Conservation (phyloP, 2,797 vertebrate species). For the Macropus fuliginosus region DNA sequence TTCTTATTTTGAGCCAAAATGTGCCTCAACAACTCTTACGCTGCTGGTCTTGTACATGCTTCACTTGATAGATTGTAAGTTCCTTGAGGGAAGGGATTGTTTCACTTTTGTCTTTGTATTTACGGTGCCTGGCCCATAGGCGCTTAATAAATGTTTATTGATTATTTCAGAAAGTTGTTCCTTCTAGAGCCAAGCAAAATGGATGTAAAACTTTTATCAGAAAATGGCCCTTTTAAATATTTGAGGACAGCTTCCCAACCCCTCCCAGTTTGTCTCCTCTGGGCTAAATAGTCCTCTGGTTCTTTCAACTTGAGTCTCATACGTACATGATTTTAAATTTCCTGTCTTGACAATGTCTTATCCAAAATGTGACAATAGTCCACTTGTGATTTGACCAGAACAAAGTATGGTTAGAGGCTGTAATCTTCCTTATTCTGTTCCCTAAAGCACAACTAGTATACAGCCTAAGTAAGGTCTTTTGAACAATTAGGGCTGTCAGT, state of each 20-base stretch:
- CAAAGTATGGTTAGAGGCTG: neutral
- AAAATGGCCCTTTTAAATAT: neutral
- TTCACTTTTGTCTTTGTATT: neutral
- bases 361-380: neutral
- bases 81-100: neutral
- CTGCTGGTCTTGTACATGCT: neutral
- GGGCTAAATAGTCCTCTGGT: neutral
- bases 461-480: neutral
- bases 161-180: neutral
- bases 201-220: neutral
- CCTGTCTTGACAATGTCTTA: neutral
- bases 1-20: neutral
- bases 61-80: neutral
- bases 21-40: neutral
- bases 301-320: neutral
- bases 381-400: neutral
- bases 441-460: neutral
- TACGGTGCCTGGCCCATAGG: neutral
- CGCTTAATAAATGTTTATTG: neutral
- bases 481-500: neutral
- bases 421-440: neutral
- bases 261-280: neutral
- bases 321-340: neutral
- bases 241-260: neutral
- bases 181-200: neutral